These are phyloP conservation scores for Abramis brama DNA, from an alignment of 2,113 vertebrate genomes.

Conservation along the genomic window DNA sequence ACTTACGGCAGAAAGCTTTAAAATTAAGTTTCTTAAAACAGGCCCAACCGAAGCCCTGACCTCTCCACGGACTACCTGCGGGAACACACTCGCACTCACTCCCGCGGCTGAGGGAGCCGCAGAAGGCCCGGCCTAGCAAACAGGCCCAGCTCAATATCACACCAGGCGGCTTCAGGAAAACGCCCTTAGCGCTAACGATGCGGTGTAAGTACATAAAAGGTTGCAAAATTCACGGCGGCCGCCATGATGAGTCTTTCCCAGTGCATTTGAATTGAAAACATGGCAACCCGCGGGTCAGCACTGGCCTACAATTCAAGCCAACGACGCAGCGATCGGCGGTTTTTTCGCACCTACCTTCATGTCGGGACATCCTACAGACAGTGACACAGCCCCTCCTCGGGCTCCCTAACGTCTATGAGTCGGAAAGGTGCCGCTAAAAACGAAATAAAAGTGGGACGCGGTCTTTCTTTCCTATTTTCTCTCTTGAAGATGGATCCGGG, in stretches of 20 bases:
- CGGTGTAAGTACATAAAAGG: constrained; percentile 10
- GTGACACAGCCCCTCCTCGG: constrained; percentile 75
- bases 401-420: constrained; percentile 70
- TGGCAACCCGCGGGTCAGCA: constrained; percentile 57
- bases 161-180: not conserved
- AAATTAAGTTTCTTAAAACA: constrained; percentile 24
- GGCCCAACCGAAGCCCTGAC: constrained; percentile 49
- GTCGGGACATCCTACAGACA: constrained; percentile 89
- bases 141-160: not conserved
- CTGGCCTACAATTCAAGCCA: constrained; percentile 52
- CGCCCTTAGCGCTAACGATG: not conserved
- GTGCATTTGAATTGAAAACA: constrained; percentile 67
- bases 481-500: constrained; percentile 79
- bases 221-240: constrained; percentile 52
- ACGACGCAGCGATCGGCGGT: constrained; percentile 62
- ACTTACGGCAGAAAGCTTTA: not conserved
- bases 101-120: not conserved
- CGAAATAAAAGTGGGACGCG: constrained; percentile 66
- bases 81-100: constrained; percentile 39
- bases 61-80: constrained; percentile 43
- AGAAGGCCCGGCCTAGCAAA: constrained; percentile 10
- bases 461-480: constrained; percentile 71
- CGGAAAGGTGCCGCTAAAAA: constrained; percentile 67
- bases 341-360: constrained; percentile 82
- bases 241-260: constrained; percentile 61